Evolutionary conservation across 2,797 vertebrate genomes (phyloP).

Genomic region (Catostomus latipinnis): DNA sequence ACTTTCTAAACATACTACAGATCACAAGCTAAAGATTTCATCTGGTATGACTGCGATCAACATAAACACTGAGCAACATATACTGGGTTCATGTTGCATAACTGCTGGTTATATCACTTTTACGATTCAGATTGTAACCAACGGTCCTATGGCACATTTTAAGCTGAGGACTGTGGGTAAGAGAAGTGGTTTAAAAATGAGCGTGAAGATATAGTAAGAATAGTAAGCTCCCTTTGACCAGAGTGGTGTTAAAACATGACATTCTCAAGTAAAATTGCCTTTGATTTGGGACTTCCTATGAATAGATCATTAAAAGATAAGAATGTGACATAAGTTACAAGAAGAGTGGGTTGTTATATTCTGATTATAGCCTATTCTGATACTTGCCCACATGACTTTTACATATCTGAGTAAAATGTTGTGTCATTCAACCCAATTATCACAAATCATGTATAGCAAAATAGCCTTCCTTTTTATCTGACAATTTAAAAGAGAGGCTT

Average conservation of each 20-base stretch:
- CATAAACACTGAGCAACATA: background rate
- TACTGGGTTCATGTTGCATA: background rate
- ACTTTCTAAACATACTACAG: background rate
- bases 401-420: background rate
- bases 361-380: slow-evolving; percentile 21
- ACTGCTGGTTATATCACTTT: background rate
- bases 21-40: background rate
- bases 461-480: background rate
- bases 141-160: background rate
- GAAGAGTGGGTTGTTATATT: slow-evolving; percentile 34
- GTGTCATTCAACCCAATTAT: background rate
- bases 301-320: slow-evolving; percentile 19
- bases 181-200: background rate
- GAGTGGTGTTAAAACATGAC: slow-evolving; percentile 12
- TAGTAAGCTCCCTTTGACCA: background rate
- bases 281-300: background rate
- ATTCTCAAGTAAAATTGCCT: background rate
- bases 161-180: background rate
- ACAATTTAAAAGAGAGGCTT: slow-evolving; percentile 6
- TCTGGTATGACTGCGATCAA: background rate
- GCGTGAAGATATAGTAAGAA: background rate
- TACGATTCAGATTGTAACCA: background rate
- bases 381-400: slow-evolving; percentile 28
- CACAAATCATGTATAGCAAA: background rate
- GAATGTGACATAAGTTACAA: slow-evolving; percentile 35